phyloP scores from a whole-genome alignment of 2,888 invertebrate species.

The Scaptomyza reducta region DNA sequence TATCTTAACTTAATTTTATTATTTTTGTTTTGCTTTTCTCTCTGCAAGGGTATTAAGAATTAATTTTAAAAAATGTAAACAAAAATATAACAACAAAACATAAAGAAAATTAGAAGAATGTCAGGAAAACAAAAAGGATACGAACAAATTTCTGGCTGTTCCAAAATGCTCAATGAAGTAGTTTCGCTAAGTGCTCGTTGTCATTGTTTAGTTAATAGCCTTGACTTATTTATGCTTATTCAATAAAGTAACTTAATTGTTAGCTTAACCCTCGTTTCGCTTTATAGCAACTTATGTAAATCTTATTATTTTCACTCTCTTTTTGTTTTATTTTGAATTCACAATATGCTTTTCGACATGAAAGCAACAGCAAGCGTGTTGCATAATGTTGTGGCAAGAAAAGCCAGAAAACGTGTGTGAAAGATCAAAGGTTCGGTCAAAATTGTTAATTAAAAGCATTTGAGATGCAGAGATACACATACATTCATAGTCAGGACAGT shows the following conservation, averaged over 20 bases:
- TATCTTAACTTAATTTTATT: background rate
- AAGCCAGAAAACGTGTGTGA: constrained; percentile 3
- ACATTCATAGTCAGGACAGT: constrained; percentile 23
- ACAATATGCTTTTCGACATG: constrained; percentile 7
- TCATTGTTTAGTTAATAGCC: background rate
- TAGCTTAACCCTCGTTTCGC: constrained; percentile 34
- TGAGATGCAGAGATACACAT: constrained; percentile 12
- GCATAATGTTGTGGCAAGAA: constrained; percentile 8
- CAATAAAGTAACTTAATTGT: constrained; percentile 22
- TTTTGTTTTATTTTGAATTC: background rate
- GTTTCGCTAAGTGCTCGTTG: constrained; percentile 1
- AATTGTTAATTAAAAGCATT: constrained; percentile 52
- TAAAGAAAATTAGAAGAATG: background rate
- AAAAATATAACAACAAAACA: background rate
- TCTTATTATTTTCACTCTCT: background rate
- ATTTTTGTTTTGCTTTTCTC: background rate
- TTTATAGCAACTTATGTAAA: constrained; percentile 4
- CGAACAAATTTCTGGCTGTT: constrained; percentile 5
- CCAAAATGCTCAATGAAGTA: background rate
- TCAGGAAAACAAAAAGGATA: background rate
- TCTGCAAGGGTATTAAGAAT: constrained; percentile 24
- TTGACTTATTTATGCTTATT: constrained; percentile 32
- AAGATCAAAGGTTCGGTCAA: constrained; percentile 51
- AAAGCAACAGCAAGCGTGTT: constrained; percentile 3
- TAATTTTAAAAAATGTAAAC: background rate